Conservation (phyloP, 2,113 vertebrate species). For the Syngnathus typhle region DNA sequence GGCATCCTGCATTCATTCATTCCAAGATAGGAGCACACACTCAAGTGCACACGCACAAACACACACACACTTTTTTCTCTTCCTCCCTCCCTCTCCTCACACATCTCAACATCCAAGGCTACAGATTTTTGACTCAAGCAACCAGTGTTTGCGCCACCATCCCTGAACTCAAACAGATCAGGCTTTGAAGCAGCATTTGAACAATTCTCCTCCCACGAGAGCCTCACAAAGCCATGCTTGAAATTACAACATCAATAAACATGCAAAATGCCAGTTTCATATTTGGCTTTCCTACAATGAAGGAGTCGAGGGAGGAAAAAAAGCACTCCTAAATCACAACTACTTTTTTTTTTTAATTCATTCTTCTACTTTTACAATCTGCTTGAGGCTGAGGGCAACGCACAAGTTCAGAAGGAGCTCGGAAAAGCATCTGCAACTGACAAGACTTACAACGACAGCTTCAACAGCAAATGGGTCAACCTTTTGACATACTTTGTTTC, state of each 20-base stretch:
- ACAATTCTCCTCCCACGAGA: background rate
- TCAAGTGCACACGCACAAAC: background rate
- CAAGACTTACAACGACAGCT: background rate
- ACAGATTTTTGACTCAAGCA: slow-evolving; percentile 30
- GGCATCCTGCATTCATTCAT: slow-evolving; percentile 45
- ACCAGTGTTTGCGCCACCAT: slow-evolving; percentile 24
- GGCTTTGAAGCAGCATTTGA: background rate
- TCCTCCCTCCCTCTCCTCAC: background rate
- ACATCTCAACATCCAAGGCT: slow-evolving; percentile 20
- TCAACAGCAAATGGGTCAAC: background rate
- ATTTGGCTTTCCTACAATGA: background rate
- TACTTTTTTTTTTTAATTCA: background rate
- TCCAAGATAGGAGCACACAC: slow-evolving; percentile 35
- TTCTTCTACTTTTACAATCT: slow-evolving; percentile 6
- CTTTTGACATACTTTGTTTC: background rate
- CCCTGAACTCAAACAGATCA: slow-evolving; percentile 11
- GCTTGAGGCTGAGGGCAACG: background rate
- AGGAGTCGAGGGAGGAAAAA: too few relatives aligned
- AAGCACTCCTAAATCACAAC: background rate
- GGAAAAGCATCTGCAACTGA: background rate
- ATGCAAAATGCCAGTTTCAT: background rate
- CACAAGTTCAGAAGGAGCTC: background rate
- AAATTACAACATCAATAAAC: background rate
- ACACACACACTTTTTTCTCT: background rate
- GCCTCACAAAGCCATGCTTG: background rate